Base-by-base conservation (phyloP, 2,888 invertebrate genomes). In the Galerucella calmariensis region DNA sequence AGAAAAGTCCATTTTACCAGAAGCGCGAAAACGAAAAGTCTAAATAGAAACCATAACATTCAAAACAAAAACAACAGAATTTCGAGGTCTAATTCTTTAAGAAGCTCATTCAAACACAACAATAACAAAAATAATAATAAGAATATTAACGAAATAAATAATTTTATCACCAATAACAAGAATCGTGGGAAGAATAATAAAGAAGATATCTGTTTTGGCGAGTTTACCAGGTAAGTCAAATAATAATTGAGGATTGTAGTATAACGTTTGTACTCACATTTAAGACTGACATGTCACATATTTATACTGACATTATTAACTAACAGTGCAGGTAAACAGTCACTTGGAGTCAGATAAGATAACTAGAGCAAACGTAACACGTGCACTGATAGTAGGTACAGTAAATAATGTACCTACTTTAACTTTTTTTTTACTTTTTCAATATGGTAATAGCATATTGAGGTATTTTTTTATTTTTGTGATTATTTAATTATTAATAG, bases 21-120 rank as follows among this genome's bases (percentile, higher is more conserved):
- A 11, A 75, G 73, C 70, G 56, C 68, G 51, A 75, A 75, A 75
- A 73, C 75, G 27, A 75, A 75, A 68, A 73, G 67, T 62, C 70
- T 70, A n/a, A 70, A 70, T 24, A 73, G 70, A 63, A 74, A 74
- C 44, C 72, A 74, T 62, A 46, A 16, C 44, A 46, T 69, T 58
- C 71, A 71, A 69, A 75, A 73, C 51, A 77, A 72, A 72, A 77
- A 71, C 73, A 74, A 73, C 51, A 56, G 71, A 58, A 67, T 71
- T 12, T 72, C 63, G 58, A 73, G 71, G 24, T 67, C 75, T 27
- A 69, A 74, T 59, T 72, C 74, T 14, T 41, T 74, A n/a, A 75
- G 71, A 46, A 73, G 66, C 53, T 75, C 69, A 14, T 70, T 68
- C 20, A 73, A 75, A 61, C 65, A 69, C 46, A 67, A 72, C 41